A percentile compares a stretch with the other conserved stretches of the same genome.
phyloP scores from a whole-genome alignment of 2,888 invertebrate genomes.

The Ariolimax columbianus region DNA sequence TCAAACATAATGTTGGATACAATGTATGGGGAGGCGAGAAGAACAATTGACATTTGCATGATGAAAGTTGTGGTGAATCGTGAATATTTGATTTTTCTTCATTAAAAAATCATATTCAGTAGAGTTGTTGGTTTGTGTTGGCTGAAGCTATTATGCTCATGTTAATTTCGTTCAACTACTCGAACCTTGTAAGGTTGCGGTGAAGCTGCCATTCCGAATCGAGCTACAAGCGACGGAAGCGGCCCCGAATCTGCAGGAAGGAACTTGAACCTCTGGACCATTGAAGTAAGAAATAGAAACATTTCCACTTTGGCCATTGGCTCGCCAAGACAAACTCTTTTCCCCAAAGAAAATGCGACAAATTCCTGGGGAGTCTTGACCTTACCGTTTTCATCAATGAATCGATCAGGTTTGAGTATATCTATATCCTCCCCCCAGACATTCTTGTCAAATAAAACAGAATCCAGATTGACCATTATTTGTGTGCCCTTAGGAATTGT shows the following conservation, averaged over 20 bases:
- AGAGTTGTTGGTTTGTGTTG: too few relatives aligned
- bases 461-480: constrained; percentile 54
- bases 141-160: too few relatives aligned
- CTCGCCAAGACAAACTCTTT: neutral
- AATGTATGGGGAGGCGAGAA: too few relatives aligned
- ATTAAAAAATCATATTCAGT: too few relatives aligned
- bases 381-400: constrained; percentile 58
- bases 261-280: constrained; percentile 42
- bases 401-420: constrained; percentile 66
- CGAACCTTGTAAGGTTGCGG: constrained; percentile 22
- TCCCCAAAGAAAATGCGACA: constrained; percentile 54
- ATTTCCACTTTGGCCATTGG: constrained; percentile 38
- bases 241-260: constrained; percentile 24
- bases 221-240: constrained; percentile 9
- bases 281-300: constrained; percentile 34
- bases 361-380: constrained; percentile 49
- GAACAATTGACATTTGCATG: too few relatives aligned
- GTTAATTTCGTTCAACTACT: neutral
- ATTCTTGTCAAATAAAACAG: constrained; percentile 60
- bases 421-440: constrained; percentile 60
- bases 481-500: constrained; percentile 64
- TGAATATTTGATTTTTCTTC: too few relatives aligned
- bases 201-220: constrained; percentile 7
- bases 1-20: too few relatives aligned
- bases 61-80: too few relatives aligned